Evolutionary conservation across 1,140 invertebrate genomes (phyloP).

Genomic region (Gonatopus flavifemur): DNA sequence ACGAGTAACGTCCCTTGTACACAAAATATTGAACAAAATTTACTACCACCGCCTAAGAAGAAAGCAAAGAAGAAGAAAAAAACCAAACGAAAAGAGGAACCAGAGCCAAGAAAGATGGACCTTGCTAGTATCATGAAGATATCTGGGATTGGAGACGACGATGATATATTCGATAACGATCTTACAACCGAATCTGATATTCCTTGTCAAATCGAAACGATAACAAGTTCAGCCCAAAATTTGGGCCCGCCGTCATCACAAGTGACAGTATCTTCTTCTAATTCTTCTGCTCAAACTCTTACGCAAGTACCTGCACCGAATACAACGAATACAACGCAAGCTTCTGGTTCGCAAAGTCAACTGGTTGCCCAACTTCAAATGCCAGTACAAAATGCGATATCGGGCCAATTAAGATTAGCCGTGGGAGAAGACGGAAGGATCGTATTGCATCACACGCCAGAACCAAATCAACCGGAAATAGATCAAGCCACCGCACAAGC

Average conservation of each 20-base stretch:
- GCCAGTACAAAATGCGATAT: slow-evolving; percentile 53
- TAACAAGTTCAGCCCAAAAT: slow-evolving; percentile 25
- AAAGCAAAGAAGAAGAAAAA: slow-evolving; percentile 58
- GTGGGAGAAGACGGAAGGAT: slow-evolving; percentile 59
- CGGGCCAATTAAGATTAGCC: slow-evolving; percentile 54
- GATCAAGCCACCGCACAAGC: slow-evolving; percentile 54
- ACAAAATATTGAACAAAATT: slow-evolving; percentile 48
- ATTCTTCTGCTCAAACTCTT: slow-evolving; percentile 33
- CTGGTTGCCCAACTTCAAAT: slow-evolving; percentile 52
- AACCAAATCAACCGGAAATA: slow-evolving; percentile 53
- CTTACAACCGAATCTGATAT: slow-evolving; percentile 42
- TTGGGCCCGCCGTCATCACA: slow-evolving; percentile 25
- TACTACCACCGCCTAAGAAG: slow-evolving; percentile 52
- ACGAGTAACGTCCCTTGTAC: slow-evolving; percentile 35
- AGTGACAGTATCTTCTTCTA: slow-evolving; percentile 25
- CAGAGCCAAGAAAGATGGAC: slow-evolving; percentile 59
- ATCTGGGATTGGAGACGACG: slow-evolving; percentile 60
- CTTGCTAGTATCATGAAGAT: slow-evolving; percentile 63
- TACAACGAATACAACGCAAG: slow-evolving; percentile 37
- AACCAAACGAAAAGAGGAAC: slow-evolving; percentile 59
- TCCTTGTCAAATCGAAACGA: slow-evolving; percentile 27
- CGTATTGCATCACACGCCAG: slow-evolving; percentile 56
- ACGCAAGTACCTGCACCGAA: slow-evolving; percentile 39
- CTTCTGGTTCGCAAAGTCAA: slow-evolving; percentile 42
- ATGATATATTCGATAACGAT: slow-evolving; percentile 55